Evolutionary conservation across 2,113 vertebrate genomes (phyloP).

Genomic region (Oncorhynchus clarkii): DNA sequence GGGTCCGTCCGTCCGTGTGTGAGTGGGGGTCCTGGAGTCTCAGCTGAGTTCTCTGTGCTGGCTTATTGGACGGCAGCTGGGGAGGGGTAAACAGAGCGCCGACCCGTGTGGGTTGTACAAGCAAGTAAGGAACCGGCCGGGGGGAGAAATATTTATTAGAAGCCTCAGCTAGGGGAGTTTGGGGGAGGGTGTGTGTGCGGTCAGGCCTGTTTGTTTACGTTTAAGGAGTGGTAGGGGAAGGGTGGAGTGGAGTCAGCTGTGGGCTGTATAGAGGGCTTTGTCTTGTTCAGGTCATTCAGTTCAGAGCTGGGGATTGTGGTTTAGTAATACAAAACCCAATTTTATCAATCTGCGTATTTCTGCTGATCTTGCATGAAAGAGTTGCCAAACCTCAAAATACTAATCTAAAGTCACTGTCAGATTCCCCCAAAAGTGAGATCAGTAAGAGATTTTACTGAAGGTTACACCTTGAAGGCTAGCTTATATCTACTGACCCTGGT

Average conservation of each 20-base stretch:
- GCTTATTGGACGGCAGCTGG: conserved; percentile 2
- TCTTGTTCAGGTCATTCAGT: conserved; percentile 25
- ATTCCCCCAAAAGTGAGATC: too few relatives aligned
- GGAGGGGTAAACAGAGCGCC: background rate
- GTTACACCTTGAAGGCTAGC: too few relatives aligned
- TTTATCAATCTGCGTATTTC: conserved; percentile 30
- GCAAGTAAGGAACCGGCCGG: background rate
- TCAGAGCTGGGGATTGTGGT: conserved; percentile 41
- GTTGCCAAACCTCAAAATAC: conserved; percentile 2
- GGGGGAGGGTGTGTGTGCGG: conserved; percentile 21
- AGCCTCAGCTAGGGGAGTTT: conserved; percentile 11
- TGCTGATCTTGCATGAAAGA: conserved; percentile 19
- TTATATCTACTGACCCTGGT: too few relatives aligned
- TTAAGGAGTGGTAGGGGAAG: conserved; percentile 43
- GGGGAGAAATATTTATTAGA: conserved; percentile 19
- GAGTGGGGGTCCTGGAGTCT: background rate
- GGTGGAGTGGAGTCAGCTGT: conserved; percentile 24
- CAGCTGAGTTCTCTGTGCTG: background rate
- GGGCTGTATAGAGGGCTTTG: conserved; percentile 56
- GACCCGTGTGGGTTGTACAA: background rate
- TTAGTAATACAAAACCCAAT: conserved; percentile 23
- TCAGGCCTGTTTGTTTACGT: conserved; percentile 31
- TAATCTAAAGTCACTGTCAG: too few relatives aligned
- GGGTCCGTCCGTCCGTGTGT: background rate
- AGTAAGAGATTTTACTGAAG: too few relatives aligned